Percentiles rank a stretch among this genome's conserved stretches.
phyloP scores from a whole-genome alignment of 2,797 vertebrate genomes.

The Diceros bicornis region DNA sequence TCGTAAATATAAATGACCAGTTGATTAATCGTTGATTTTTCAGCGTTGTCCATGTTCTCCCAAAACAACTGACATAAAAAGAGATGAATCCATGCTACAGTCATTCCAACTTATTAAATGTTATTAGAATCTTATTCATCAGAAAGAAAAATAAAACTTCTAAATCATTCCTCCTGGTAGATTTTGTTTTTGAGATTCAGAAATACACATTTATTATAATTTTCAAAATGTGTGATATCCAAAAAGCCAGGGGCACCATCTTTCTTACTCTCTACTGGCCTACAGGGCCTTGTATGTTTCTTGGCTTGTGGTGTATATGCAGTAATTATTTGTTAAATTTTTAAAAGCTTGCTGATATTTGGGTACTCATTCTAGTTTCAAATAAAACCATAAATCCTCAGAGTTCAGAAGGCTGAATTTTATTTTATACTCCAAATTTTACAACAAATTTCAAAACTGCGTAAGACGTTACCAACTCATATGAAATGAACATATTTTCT shows the following conservation, averaged over 20 bases:
- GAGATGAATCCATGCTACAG: background rate
- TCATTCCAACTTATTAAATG: background rate
- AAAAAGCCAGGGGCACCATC: accelerated
- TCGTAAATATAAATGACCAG: background rate
- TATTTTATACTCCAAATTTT: background rate
- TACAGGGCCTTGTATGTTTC: background rate
- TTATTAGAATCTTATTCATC: background rate
- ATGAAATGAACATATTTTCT: background rate
- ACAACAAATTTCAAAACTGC: background rate
- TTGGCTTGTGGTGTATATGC: background rate
- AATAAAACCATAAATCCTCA: background rate
- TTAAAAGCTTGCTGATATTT: background rate
- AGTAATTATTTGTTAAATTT: background rate
- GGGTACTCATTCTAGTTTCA: background rate
- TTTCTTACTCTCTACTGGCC: background rate
- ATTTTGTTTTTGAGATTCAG: background rate
- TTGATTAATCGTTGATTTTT: background rate
- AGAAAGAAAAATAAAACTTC: background rate
- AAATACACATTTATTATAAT: background rate
- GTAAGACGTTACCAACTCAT: background rate
- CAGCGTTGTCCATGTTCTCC: background rate
- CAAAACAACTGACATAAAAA: background rate
- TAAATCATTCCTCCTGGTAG: background rate
- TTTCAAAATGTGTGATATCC: background rate
- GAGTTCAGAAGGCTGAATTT: background rate